Conservation (phyloP, 1,140 invertebrate species). For the Uloborus diversus region DNA sequence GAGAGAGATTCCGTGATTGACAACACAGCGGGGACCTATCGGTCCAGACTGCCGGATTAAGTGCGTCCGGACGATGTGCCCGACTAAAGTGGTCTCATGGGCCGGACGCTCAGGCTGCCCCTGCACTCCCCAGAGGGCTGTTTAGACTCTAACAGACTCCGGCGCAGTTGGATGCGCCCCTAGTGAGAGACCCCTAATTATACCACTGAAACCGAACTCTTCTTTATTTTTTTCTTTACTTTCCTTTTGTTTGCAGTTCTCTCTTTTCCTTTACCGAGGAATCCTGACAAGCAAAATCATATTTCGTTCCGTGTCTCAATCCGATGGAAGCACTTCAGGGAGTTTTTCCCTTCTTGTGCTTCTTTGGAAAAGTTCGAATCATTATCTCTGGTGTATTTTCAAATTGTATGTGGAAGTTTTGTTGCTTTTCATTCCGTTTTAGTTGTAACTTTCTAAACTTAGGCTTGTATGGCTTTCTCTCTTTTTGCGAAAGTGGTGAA, state of each 20-base stretch:
- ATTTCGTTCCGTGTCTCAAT: conserved; percentile 38
- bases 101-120: conserved; percentile 3
- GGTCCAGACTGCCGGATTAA: conserved; percentile 47
- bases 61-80: conserved; percentile 39
- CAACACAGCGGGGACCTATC: conserved; percentile 46
- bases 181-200: conserved; percentile 43
- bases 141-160: conserved; percentile 38
- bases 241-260: background rate
- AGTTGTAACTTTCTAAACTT: too few species aligned
- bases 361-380: background rate
- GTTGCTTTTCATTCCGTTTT: too few species aligned
- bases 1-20: conserved; percentile 25
- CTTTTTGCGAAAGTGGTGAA: too few species aligned
- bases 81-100: conserved; percentile 49
- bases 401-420: too few species aligned
- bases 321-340: background rate
- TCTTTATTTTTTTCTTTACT: conserved; percentile 1
- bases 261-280: background rate
- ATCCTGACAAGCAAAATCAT: conserved; percentile 52
- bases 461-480: too few species aligned
- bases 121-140: background rate
- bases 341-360: background rate
- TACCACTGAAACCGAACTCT: conserved; percentile 20
- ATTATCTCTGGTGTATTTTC: too few species aligned
- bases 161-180: conserved; percentile 37